Percentiles rank a stretch among this genome's conserved stretches.
phyloP scores from a whole-genome alignment of 2,113 vertebrate genomes.

The Sebastes fasciatus region DNA sequence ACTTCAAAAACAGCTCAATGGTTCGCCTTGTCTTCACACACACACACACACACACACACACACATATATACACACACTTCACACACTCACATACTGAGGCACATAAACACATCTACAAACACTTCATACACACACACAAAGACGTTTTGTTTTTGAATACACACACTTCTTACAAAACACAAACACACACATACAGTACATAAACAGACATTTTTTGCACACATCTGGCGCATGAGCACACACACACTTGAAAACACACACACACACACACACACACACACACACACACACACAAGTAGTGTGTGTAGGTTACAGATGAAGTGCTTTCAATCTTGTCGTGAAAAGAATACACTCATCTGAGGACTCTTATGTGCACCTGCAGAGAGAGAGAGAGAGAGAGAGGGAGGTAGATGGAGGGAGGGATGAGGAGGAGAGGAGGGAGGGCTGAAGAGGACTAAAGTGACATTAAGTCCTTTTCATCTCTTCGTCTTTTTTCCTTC shows the following conservation, averaged over 20 bases:
- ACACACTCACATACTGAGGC: constrained; percentile 5
- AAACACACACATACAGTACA: background rate
- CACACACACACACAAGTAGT: constrained; percentile 8
- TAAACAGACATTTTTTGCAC: constrained; percentile 2
- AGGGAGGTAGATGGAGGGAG: background rate
- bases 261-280: constrained; percentile 19
- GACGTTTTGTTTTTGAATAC: background rate
- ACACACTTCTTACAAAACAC: constrained; percentile 18
- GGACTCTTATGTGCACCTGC: constrained; percentile 79
- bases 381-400: constrained; percentile 18
- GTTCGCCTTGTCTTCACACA: constrained; percentile 70
- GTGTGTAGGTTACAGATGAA: constrained; percentile 74
- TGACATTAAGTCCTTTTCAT: constrained; percentile 59
- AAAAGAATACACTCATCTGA: constrained; percentile 71
- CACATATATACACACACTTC: constrained; percentile 12
- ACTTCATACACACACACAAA: constrained; percentile 5
- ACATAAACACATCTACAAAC: constrained; percentile 21
- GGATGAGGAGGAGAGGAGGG: constrained; percentile 12
- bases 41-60: constrained; percentile 33
- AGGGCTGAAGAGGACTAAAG: constrained; percentile 43
- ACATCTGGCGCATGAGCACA: constrained; percentile 30
- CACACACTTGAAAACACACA: constrained; percentile 12
- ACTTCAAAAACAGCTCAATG: constrained; percentile 80
- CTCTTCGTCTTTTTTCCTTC: background rate
- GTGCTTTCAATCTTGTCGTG: constrained; percentile 72